Conservation (phyloP, 2,888 invertebrate genomes). For the Tinea pellionella region DNA sequence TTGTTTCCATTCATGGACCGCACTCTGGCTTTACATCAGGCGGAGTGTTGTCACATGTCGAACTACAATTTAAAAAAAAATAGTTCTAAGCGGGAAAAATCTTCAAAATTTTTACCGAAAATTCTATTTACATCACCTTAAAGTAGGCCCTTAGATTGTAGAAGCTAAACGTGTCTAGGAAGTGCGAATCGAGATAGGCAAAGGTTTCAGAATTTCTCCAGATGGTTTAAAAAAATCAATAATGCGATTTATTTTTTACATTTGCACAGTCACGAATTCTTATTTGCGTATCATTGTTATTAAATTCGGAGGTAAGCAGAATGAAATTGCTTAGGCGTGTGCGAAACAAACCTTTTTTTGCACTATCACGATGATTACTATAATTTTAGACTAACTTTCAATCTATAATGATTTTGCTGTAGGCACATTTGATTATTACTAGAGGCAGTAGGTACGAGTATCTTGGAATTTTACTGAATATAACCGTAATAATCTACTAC, state of each 20-base stretch:
- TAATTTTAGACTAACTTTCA: constrained; percentile 10
- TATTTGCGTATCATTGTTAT: background rate
- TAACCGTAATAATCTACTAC: background rate
- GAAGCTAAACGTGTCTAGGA: too few relatives aligned
- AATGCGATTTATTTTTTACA: background rate
- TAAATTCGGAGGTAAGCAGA: too few relatives aligned
- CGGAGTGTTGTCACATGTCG: too few relatives aligned
- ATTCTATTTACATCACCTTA: too few relatives aligned
- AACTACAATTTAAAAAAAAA: too few relatives aligned
- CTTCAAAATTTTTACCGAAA: too few relatives aligned
- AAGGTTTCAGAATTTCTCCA: background rate
- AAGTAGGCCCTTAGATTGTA: too few relatives aligned
- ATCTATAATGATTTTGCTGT: background rate
- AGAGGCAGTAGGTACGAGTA: background rate
- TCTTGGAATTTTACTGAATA: background rate
- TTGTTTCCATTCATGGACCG: too few relatives aligned
- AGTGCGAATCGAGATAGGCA: too few relatives aligned
- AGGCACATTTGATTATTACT: background rate
- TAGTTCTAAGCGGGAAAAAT: too few relatives aligned
- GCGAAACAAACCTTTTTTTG: background rate
- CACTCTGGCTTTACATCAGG: too few relatives aligned
- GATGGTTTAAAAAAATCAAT: background rate
- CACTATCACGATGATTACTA: constrained; percentile 8
- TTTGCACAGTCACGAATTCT: background rate
- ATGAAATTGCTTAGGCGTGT: background rate